Base-by-base conservation (phyloP, 2,113 vertebrate genomes). In the Dasypus novemcinctus region DNA sequence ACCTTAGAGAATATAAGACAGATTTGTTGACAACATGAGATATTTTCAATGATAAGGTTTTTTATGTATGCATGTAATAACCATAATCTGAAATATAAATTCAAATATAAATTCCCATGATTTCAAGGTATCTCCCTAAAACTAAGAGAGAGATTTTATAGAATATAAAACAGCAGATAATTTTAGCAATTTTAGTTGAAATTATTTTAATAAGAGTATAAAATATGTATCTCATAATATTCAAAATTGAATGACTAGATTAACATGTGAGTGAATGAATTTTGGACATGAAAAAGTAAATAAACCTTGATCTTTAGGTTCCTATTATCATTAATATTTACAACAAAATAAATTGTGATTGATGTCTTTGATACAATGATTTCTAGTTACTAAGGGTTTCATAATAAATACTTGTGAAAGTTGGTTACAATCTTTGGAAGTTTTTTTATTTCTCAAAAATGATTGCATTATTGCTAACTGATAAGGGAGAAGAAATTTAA, bases 21-120 rank as follows among this genome's bases (percentile, higher is more conserved):
- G 33, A 43, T 95, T 93, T 13, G 85, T 25, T 83, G 87, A 87
- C 46, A 92, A 72, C 33, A 69, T 64, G 59, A 96, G 49, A 41
- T 82, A 94, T 3, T 4, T 64, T 88, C 80, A 82, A 79, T 91
- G 72, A 87, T 59, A 95, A 78, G 43, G 49, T 82, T 89, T 90
- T 61, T 84, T 76, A 79, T 86, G 27, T 52, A 46, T 82, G 57
- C 11, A 43, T 93, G 59, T 41, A 91, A 89, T 54, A 86, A 52
- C 20, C 43, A 91, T 83, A 72, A 84, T 75, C 31, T 90, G 71
- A 96, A 94, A 78, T 91, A 68, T 61, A 49, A 27, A 94, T 93
- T 76, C 46, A 94, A 52, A 31, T n/a, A n/a, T n/a, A n/a, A n/a
- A n/a, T n/a, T n/a, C 21, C 13, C 38, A 12, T 83, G 23, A 82